Evolutionary conservation across 2,888 invertebrate species (phyloP).

Genomic region (Lithosia quadra): DNA sequence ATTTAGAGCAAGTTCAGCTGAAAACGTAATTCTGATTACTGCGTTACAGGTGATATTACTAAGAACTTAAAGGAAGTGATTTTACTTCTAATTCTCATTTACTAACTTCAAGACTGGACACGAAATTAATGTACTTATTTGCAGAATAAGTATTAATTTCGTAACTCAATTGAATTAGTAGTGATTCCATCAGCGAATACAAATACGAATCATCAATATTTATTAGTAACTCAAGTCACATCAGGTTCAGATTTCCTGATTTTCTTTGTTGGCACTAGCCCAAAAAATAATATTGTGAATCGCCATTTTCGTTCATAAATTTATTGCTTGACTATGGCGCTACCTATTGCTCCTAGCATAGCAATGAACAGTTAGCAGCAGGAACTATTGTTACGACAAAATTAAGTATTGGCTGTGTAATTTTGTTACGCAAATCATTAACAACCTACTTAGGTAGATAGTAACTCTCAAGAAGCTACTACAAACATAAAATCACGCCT

Average conservation of each 20-base stretch:
- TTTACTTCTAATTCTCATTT: neutral
- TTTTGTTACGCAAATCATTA: too few relatives aligned
- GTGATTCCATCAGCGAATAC: slow-evolving; percentile 1
- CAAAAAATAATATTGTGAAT: slow-evolving; percentile 4
- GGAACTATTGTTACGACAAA: neutral
- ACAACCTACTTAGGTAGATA: too few relatives aligned
- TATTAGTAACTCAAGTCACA: neutral
- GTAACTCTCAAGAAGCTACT: too few relatives aligned
- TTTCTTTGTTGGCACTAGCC: slow-evolving; percentile 2
- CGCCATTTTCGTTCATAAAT: slow-evolving; percentile 1
- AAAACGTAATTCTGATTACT: neutral
- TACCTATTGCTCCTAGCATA: neutral
- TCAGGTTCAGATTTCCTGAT: neutral
- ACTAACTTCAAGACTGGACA: neutral
- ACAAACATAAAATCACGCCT: too few relatives aligned
- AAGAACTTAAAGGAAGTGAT: too few relatives aligned
- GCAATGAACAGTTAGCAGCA: neutral
- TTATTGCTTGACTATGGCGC: neutral
- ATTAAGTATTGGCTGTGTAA: neutral
- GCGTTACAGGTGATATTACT: too few relatives aligned
- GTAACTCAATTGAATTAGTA: neutral
- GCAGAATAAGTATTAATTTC: too few relatives aligned
- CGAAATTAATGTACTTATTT: neutral
- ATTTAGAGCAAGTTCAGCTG: neutral
- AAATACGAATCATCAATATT: slow-evolving; percentile 3